Evolutionary conservation across 2,888 invertebrate species (phyloP).

Genomic region (Tipula lateralis): DNA sequence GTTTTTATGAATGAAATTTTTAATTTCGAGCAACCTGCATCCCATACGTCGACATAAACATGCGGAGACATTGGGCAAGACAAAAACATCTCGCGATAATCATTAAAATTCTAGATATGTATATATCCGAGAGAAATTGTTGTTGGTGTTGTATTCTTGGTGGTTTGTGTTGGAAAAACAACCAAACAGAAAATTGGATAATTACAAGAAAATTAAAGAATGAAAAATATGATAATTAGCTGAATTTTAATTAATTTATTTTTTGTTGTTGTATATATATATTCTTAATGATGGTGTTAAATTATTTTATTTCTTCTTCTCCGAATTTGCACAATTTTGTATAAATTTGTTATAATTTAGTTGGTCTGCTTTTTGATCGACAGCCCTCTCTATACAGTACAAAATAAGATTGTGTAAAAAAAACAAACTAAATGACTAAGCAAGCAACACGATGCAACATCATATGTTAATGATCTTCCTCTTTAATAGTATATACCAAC

Average conservation of each 20-base stretch:
- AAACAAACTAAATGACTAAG: background rate
- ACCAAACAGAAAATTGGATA: background rate
- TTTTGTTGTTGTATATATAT: too few relatives aligned
- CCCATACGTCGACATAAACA: background rate
- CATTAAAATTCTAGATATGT: background rate
- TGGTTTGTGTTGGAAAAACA: background rate
- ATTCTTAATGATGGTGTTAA: background rate
- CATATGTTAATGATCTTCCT: background rate
- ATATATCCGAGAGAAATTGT: background rate
- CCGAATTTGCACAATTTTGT: background rate
- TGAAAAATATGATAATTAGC: background rate
- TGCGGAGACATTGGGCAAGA: background rate
- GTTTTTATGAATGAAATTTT: constrained; percentile 11
- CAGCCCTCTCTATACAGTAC: background rate
- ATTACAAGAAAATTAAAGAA: constrained; percentile 4
- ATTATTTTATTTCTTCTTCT: background rate
- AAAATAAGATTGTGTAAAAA: background rate
- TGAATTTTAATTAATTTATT: background rate
- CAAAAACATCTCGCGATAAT: background rate
- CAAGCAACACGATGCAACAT: background rate
- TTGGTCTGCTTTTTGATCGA: background rate
- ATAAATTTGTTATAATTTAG: background rate
- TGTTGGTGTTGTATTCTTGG: background rate
- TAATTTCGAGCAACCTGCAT: background rate
- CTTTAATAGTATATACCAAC: background rate